Percentiles rank a stretch among this genome's conserved stretches.
Evolutionary conservation across 1,140 invertebrate genomes (phyloP).

Genomic region (Nasonia vitripennis): DNA sequence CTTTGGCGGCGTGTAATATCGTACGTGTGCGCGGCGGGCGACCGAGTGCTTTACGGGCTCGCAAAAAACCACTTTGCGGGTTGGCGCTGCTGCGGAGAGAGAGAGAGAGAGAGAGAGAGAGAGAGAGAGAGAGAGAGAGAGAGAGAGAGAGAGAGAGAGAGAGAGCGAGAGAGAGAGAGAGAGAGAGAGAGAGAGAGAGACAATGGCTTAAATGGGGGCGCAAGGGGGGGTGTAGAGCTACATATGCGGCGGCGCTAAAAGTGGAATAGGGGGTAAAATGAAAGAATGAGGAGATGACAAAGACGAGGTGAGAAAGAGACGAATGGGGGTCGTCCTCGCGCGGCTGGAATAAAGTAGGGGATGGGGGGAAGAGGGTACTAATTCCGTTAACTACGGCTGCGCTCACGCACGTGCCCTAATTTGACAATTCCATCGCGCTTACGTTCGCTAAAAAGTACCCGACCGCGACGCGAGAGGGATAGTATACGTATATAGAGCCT

Average conservation of each 20-base stretch:
- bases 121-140: neutral
- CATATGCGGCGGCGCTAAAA: neutral
- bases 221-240: neutral
- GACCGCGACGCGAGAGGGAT: neutral
- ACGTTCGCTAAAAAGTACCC: constrained; percentile 22
- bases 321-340: constrained; percentile 5
- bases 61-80: constrained; percentile 44
- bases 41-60: constrained; percentile 24
- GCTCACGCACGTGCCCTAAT: constrained; percentile 27
- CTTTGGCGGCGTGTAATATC: neutral
- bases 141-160: neutral
- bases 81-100: neutral
- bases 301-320: constrained; percentile 34
- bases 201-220: too few relatives aligned
- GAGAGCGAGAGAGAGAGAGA: constrained; percentile 32
- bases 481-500: neutral
- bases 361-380: neutral
- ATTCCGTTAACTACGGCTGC: constrained; percentile 38
- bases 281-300: constrained; percentile 31
- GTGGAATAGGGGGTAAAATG: constrained; percentile 5
- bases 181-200: neutral
- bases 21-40: constrained; percentile 1
- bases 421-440: constrained; percentile 39
- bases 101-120: neutral
- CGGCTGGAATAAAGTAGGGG: neutral